Conservation (phyloP, 1,140 invertebrate species). For the Plutomurus gul region DNA sequence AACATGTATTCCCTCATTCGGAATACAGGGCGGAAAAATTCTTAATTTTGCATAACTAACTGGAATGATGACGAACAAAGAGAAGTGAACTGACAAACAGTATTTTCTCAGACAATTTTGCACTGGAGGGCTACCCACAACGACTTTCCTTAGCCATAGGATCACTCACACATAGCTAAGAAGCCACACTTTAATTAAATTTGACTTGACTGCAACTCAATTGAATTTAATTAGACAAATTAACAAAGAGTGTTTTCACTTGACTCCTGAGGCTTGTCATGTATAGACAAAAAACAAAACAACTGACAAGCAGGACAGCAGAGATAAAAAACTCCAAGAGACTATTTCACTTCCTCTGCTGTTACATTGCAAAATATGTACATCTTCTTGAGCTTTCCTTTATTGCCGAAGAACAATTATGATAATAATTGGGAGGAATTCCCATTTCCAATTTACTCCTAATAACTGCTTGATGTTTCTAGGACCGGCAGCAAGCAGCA, state of each 20-base stretch:
- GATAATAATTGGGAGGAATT: constrained; percentile 24
- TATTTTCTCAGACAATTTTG: not conserved
- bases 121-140: not conserved
- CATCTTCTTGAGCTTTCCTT: not conserved
- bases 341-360: constrained; percentile 10
- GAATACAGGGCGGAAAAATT: not conserved
- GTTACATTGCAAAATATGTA: not conserved
- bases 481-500: not conserved
- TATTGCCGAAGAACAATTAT: constrained; percentile 17
- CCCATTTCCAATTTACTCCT: constrained; percentile 9
- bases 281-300: constrained; percentile 9
- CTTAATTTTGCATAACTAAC: not conserved
- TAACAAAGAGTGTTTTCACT: not conserved
- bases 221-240: constrained; percentile 28
- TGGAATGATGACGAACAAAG: not conserved
- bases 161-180: not conserved
- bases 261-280: constrained; percentile 3
- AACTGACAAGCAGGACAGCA: not conserved
- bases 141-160: not conserved
- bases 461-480: not conserved
- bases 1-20: constrained; percentile 31
- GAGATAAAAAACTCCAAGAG: not conserved
- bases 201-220: constrained; percentile 7
- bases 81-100: not conserved
- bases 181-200: constrained; percentile 20